phyloP scores from a whole-genome alignment of 2,797 vertebrate species.

The Manis javanica region DNA sequence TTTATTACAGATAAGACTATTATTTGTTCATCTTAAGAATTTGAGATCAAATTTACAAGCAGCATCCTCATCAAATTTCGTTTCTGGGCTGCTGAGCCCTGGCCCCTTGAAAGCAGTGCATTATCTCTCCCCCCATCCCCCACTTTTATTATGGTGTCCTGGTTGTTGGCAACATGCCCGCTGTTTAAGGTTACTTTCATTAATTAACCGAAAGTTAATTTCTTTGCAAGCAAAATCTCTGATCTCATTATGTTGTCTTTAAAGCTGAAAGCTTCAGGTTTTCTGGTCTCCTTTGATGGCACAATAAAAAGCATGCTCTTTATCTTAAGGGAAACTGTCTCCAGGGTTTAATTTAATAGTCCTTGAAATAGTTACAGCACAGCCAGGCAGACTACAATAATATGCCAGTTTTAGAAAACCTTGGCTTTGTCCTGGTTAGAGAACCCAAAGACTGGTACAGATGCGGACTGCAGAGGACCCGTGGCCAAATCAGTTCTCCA shows the following conservation, averaged over 20 bases:
- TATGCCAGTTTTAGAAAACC: slow-evolving; percentile 68
- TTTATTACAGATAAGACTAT: slow-evolving; percentile 82
- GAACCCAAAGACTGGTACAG: background rate
- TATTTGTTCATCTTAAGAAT: slow-evolving; percentile 83
- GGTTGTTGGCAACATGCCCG: slow-evolving; percentile 80
- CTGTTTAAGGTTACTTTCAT: slow-evolving; percentile 87
- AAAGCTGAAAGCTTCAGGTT: slow-evolving; percentile 82
- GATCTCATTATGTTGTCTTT: slow-evolving; percentile 85
- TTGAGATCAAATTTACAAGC: slow-evolving; percentile 84
- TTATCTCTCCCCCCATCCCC: slow-evolving; percentile 72
- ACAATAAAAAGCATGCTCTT: slow-evolving; percentile 79
- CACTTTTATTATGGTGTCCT: slow-evolving; percentile 74
- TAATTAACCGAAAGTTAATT: slow-evolving; percentile 87
- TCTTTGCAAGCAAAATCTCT: slow-evolving; percentile 84
- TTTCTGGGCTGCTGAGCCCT: slow-evolving; percentile 68
- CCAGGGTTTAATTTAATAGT: slow-evolving; percentile 77
- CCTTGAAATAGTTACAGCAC: slow-evolving; percentile 81
- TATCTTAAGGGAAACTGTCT: slow-evolving; percentile 77
- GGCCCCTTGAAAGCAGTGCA: slow-evolving; percentile 78
- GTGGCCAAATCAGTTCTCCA: background rate
- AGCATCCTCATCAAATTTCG: slow-evolving; percentile 81
- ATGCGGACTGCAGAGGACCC: background rate
- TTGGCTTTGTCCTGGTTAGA: slow-evolving; percentile 62
- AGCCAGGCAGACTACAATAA: slow-evolving; percentile 71
- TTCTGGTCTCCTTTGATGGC: slow-evolving; percentile 82